Evolutionary conservation across 2,113 vertebrate genomes (phyloP), one percentile per base, ranked within the genome.

Genomic region (Melanerpes aurifrons): DNA sequence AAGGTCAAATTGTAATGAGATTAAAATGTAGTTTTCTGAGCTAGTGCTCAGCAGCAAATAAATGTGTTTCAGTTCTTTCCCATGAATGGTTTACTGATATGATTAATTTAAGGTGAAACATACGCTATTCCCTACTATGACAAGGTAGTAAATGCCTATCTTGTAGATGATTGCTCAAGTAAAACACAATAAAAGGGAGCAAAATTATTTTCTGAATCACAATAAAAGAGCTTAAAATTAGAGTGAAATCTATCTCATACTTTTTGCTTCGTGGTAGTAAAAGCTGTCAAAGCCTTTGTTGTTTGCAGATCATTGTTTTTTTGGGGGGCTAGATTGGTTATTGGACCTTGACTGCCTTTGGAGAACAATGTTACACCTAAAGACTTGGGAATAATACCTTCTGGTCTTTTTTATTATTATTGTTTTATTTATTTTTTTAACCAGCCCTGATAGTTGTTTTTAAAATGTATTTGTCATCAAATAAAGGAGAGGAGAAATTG

Each of bases 41-140:
- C 43, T 96, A 93, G 62, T 89, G 50, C 91, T 96, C 83, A 84
- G 91, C 73, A 96, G 80, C 92, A 96, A 96, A 96, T 93, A 95
- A 95, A 85, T 82, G 71, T 92, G 61, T 10, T 90, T 95, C 94
- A 93, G 59, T 37, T 66, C 64, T 86, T 95, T 91, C 96, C 78
- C 57, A 83, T 88, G 47, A 96, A 96, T 78, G 72, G 95, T 96
- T 96, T 86, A 63, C 74, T 91, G 94, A 95, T 96, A 94, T 96
- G 87, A 96, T 97, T 96, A 97, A 96, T 96, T 96, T 97, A 40
- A 77, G 95, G 67, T 90, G 86, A 95, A 97, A 93, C 48, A 91
- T 40, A 31, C 47, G 85, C 96, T 95, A 71, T 84, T 95, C 72
- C 86, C 50, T 85, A 95, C 92, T 93, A 29, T 91, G 95, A 97